Conservation (phyloP, 2,797 vertebrate genomes). For the Poeciliopsis infans region DNA sequence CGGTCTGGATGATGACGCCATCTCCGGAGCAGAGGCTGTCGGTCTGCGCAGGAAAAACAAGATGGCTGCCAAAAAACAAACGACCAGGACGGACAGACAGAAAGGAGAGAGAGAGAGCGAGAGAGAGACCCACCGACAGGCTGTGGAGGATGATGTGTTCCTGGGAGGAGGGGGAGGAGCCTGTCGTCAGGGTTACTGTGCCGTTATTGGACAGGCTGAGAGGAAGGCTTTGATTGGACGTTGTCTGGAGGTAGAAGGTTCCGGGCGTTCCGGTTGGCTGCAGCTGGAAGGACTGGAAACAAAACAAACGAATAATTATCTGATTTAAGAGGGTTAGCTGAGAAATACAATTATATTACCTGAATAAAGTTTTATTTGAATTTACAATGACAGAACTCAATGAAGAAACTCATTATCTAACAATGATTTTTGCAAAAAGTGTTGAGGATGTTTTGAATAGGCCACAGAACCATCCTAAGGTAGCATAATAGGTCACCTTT, state of each 20-base stretch:
- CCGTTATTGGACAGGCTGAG: constrained; percentile 87
- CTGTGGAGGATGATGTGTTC: constrained; percentile 98
- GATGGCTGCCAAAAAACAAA: background rate
- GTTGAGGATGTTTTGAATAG: no score
- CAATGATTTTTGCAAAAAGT: no score
- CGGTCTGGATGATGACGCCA: constrained; percentile 94
- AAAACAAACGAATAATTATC: background rate
- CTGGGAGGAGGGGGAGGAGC: constrained; percentile 90
- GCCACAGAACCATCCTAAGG: no score
- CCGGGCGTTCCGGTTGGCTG: constrained; percentile 96
- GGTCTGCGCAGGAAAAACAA: constrained; percentile 74
- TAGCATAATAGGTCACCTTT: no score
- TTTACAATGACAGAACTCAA: no score
- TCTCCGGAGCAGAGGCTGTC: constrained; percentile 90
- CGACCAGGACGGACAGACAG: background rate
- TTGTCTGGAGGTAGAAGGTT: constrained; percentile 94
- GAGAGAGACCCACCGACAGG: constrained; percentile 84
- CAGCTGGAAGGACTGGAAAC: constrained; percentile 91
- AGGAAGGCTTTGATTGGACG: constrained; percentile 91
- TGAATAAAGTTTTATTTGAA: no score
- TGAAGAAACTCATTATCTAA: no score
- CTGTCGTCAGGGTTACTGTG: constrained; percentile 89
- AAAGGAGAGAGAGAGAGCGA: background rate
- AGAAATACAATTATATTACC: no score
- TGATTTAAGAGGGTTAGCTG: background rate